A percentile compares a stretch with the other conserved stretches of the same genome.
These are phyloP conservation scores for Lasioglossum zephyrum DNA, from an alignment of 2,888 invertebrate genomes.

Conservation along the genomic window DNA sequence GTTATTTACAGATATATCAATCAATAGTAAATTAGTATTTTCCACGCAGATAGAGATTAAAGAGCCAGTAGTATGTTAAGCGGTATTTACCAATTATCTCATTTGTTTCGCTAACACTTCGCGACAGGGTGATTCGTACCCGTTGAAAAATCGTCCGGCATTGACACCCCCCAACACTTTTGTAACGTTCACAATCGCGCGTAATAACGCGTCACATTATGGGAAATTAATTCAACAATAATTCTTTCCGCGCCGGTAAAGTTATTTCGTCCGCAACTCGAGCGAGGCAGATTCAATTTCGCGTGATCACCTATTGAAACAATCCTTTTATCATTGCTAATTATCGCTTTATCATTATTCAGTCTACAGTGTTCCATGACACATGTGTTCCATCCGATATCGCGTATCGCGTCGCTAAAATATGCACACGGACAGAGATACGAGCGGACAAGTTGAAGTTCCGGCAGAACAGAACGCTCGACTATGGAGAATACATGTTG, in stretches of 20 bases:
- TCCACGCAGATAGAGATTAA: not conserved
- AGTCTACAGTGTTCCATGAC: slow-evolving; percentile 10
- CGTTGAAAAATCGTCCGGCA: not conserved
- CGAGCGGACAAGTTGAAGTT: slow-evolving; percentile 12
- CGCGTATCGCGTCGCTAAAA: slow-evolving; percentile 35
- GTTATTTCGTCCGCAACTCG: slow-evolving; percentile 23
- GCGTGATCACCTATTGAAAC: slow-evolving; percentile 56
- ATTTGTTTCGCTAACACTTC: not conserved
- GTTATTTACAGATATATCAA: slow-evolving; percentile 9
- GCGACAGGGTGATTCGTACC: not conserved
- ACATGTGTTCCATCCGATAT: slow-evolving; percentile 22
- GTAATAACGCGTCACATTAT: slow-evolving; percentile 19
- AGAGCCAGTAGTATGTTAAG: not conserved
- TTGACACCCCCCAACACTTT: not conserved
- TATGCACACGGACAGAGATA: slow-evolving; percentile 17
- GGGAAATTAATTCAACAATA: slow-evolving; percentile 26
- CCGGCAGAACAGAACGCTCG: slow-evolving; percentile 13
- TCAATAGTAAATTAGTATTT: slow-evolving; percentile 10
- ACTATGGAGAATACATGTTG: slow-evolving; percentile 8
- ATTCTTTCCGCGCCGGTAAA: slow-evolving; percentile 32
- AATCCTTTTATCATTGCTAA: slow-evolving; percentile 50
- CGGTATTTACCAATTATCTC: slow-evolving; percentile 1
- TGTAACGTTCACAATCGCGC: not conserved
- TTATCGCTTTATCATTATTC: slow-evolving; percentile 46
- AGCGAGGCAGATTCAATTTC: slow-evolving; percentile 24